Percentiles rank a stretch among this genome's conserved stretches.
phyloP scores from a whole-genome alignment of 2,888 invertebrate genomes.

The Cantharis nigra region DNA sequence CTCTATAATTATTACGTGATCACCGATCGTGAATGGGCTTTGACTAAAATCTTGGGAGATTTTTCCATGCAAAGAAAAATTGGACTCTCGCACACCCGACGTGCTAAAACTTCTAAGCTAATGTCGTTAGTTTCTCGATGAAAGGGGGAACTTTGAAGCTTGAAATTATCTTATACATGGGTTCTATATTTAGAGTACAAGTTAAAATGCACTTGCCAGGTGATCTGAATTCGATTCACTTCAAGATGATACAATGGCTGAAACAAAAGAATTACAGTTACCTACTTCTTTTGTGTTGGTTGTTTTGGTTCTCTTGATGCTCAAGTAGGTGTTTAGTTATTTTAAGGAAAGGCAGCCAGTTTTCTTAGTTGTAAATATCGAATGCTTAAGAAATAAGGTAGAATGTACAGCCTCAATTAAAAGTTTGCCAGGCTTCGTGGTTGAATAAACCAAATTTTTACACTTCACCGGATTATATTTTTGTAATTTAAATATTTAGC shows the following conservation, averaged over 20 bases:
- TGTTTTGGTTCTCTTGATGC: neutral
- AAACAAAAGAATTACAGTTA: neutral
- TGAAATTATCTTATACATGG: neutral
- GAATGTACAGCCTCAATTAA: neutral
- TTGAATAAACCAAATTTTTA: neutral
- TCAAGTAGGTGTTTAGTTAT: neutral
- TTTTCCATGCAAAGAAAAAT: neutral
- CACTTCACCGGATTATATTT: neutral
- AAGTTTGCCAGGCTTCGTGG: neutral
- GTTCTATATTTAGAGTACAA: neutral
- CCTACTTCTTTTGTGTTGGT: neutral
- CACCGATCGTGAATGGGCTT: neutral
- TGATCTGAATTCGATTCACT: neutral
- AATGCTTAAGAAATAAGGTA: neutral
- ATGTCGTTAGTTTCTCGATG: neutral
- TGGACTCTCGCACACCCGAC: neutral
- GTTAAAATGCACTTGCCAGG: neutral
- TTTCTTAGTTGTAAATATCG: neutral
- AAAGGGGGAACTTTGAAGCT: neutral
- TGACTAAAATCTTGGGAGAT: neutral
- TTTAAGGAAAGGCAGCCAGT: neutral
- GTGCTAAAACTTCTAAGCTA: neutral
- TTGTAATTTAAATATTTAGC: neutral
- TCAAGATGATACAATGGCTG: neutral
- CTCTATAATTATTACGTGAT: neutral